These are phyloP conservation scores for Agapostemon virescens DNA, from an alignment of 2,888 invertebrate species.

Conservation along the genomic window DNA sequence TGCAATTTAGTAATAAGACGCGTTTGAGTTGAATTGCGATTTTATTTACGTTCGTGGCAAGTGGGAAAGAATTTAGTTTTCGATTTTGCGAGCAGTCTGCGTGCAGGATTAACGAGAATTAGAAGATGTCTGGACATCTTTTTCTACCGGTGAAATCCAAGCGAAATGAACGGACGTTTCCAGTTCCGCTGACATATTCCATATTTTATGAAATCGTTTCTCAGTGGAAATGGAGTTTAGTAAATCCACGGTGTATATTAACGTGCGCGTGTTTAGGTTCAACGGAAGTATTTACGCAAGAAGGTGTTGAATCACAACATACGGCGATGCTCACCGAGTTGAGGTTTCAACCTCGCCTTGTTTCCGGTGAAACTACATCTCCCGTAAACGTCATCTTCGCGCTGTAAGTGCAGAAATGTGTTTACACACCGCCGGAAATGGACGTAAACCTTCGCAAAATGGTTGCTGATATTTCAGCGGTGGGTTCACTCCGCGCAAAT, in stretches of 20 bases:
- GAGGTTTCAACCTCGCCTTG: slow-evolving; percentile 46
- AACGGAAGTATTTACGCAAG: slow-evolving; percentile 50
- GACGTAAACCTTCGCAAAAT: slow-evolving; percentile 45
- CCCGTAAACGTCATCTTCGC: slow-evolving; percentile 38
- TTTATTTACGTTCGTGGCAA: background rate
- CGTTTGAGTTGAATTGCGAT: background rate
- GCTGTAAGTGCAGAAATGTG: slow-evolving; percentile 58
- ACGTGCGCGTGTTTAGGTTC: slow-evolving; percentile 41
- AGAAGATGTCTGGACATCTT: background rate
- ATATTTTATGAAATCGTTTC: slow-evolving; percentile 10
- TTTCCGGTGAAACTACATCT: slow-evolving; percentile 48
- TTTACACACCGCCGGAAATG: slow-evolving; percentile 52
- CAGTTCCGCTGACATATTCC: slow-evolving; percentile 4
- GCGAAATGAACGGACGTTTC: background rate
- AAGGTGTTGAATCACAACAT: slow-evolving; percentile 41
- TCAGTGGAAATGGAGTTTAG: background rate
- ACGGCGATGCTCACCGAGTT: slow-evolving; percentile 28
- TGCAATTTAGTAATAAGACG: background rate
- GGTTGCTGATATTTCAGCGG: slow-evolving; percentile 29
- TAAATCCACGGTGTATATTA: slow-evolving; percentile 37
- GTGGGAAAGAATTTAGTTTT: background rate
- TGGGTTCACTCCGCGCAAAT: slow-evolving; percentile 22
- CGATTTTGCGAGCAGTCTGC: background rate
- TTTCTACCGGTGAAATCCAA: background rate
- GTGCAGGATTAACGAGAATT: background rate